These are phyloP conservation scores for Morus bassanus DNA, from an alignment of 2,797 vertebrate genomes.

Conservation along the genomic window DNA sequence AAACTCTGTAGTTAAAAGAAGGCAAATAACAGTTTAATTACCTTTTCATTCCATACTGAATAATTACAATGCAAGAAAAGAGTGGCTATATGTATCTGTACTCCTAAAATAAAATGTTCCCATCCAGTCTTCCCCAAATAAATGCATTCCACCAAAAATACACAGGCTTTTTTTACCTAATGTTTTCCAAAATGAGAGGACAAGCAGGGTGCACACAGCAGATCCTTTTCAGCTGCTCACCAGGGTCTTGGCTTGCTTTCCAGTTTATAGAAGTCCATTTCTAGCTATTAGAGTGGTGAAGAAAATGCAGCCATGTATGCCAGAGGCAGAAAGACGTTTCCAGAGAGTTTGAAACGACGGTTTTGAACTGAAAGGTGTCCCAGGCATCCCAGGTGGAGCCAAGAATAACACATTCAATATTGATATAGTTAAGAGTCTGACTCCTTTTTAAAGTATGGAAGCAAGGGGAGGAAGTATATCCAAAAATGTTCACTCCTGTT, in stretches of 20 bases:
- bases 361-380: neutral
- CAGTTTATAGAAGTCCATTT: neutral
- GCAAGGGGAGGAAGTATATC: neutral
- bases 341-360: neutral
- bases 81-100: neutral
- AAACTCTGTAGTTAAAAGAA: slow-evolving; percentile 21
- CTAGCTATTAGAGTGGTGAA: neutral
- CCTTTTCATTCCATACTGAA: neutral
- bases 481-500: neutral
- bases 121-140: neutral
- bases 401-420: slow-evolving; percentile 8
- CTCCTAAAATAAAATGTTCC: neutral
- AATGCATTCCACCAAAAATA: neutral
- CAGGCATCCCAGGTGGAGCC: neutral
- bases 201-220: neutral
- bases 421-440: neutral
- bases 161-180: neutral
- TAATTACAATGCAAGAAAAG: neutral
- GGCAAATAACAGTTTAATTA: neutral
- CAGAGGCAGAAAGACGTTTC: neutral
- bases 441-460: neutral
- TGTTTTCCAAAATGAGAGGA: neutral
- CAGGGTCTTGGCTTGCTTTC: neutral
- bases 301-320: neutral
- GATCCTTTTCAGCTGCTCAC: slow-evolving; percentile 8